phyloP scores from a whole-genome alignment of 1,140 invertebrate species.

The Zophobas atratus region DNA sequence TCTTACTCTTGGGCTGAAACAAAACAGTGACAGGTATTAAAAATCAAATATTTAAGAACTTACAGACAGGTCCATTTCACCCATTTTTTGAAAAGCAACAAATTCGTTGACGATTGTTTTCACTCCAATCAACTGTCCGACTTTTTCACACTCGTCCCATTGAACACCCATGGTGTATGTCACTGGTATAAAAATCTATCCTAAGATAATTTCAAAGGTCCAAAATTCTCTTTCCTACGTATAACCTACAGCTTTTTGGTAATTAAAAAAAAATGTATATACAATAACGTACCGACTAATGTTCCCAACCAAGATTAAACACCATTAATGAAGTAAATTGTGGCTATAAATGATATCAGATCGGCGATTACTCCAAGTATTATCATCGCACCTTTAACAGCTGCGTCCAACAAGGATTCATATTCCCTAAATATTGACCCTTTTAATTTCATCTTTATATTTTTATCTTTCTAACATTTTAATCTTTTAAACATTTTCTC shows the following conservation, averaged over 20 bases:
- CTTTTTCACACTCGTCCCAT: constrained; percentile 82
- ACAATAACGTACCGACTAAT: constrained; percentile 76
- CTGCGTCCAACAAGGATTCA: constrained; percentile 89
- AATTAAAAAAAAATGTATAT: constrained; percentile 2
- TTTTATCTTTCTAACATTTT: constrained; percentile 26
- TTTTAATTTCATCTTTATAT: too few species aligned
- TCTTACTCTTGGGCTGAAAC: constrained; percentile 66
- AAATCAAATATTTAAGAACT: constrained; percentile 19
- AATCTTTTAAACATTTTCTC: constrained; percentile 67
- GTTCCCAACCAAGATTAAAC: constrained; percentile 85
- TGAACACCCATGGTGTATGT: constrained; percentile 82
- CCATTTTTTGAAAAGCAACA: constrained; percentile 79
- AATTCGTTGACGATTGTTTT: constrained; percentile 96
- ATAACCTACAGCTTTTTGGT: constrained; percentile 54
- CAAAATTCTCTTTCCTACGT: constrained; percentile 66
- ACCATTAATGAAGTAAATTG: constrained; percentile 88
- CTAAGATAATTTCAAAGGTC: constrained; percentile 81
- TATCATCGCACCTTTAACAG: constrained; percentile 88
- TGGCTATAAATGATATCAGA: constrained; percentile 91
- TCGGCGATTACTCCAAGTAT: constrained; percentile 92
- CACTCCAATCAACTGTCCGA: constrained; percentile 87
- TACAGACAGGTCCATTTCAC: constrained; percentile 50
- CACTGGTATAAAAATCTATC: constrained; percentile 90
- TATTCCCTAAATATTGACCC: constrained; percentile 76
- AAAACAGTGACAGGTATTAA: constrained; percentile 13